phyloP scores from a whole-genome alignment of 2,113 vertebrate genomes.

The Sardina pilchardus region DNA sequence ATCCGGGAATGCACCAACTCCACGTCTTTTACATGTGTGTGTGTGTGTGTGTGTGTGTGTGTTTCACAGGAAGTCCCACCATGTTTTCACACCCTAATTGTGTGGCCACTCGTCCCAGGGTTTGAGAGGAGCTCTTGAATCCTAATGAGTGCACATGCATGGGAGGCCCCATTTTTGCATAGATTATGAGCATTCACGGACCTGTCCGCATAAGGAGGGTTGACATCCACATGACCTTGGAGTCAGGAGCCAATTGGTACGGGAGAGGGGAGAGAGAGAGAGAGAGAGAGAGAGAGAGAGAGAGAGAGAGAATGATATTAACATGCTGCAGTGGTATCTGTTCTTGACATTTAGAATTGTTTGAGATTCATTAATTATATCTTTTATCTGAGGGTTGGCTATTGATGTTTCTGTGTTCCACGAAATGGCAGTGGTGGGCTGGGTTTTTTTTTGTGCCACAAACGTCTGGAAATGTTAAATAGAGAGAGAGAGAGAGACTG shows the following conservation, averaged over 20 bases:
- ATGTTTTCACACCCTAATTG: slow-evolving; percentile 55
- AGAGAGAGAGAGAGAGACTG: neutral
- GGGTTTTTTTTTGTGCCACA: neutral
- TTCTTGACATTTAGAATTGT: slow-evolving; percentile 76
- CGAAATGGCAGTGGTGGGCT: neutral
- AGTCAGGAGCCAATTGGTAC: neutral
- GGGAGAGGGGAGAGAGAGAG: neutral
- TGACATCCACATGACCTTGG: neutral
- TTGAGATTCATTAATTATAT: slow-evolving; percentile 73
- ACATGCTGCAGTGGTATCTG: slow-evolving; percentile 60
- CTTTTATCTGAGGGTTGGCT: neutral
- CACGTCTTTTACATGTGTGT: neutral
- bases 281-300: slow-evolving; percentile 27
- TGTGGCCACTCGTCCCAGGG: slow-evolving; percentile 76
- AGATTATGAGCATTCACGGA: neutral
- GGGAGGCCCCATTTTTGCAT: neutral
- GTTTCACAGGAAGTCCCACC: neutral
- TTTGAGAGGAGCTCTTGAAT: slow-evolving; percentile 32
- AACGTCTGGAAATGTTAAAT: neutral
- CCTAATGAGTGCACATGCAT: neutral
- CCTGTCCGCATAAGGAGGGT: neutral
- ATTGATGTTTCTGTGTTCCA: neutral
- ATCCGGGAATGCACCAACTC: neutral
- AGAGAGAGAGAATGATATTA: slow-evolving; percentile 14
- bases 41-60: no score